These are phyloP conservation scores for Pollicipes pollicipes DNA, from an alignment of 1,140 invertebrate genomes.

Conservation along the genomic window DNA sequence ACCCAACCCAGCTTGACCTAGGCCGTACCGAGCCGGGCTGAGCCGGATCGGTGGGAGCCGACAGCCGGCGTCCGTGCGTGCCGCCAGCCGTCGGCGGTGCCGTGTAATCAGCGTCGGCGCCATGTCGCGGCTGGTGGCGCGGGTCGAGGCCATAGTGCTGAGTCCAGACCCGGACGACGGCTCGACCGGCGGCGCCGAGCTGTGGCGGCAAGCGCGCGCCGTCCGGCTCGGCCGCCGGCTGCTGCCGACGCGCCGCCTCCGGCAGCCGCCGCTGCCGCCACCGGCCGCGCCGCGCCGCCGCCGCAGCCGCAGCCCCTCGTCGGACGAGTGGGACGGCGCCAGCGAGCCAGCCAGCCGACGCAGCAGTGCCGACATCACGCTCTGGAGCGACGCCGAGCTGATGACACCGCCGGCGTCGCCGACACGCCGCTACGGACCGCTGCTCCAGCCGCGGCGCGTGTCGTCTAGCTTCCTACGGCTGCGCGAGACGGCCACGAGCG, in stretches of 20 bases:
- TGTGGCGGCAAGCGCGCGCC: neutral
- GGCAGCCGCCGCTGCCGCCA: no score
- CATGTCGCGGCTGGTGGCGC: neutral
- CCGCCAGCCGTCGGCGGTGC: slow-evolving; percentile 11
- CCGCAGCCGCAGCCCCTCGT: neutral
- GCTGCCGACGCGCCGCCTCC: no score
- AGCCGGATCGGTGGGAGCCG: no score
- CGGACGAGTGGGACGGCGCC: no score
- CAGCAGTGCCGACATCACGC: neutral
- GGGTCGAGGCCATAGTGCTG: neutral
- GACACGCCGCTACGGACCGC: no score
- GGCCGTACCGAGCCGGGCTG: no score
- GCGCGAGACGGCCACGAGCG: neutral
- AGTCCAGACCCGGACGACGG: neutral
- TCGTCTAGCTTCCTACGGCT: neutral
- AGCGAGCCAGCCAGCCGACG: neutral
- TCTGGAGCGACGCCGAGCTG: neutral
- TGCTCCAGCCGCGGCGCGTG: no score
- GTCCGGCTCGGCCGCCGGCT: neutral
- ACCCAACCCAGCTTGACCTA: no score
- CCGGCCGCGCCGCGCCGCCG: no score
- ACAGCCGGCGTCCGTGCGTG: no score
- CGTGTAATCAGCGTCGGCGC: neutral
- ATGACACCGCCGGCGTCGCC: neutral
- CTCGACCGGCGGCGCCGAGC: neutral